Evolutionary conservation across 2,797 vertebrate genomes (phyloP).

Genomic region (Lagocephalus sceleratus): DNA sequence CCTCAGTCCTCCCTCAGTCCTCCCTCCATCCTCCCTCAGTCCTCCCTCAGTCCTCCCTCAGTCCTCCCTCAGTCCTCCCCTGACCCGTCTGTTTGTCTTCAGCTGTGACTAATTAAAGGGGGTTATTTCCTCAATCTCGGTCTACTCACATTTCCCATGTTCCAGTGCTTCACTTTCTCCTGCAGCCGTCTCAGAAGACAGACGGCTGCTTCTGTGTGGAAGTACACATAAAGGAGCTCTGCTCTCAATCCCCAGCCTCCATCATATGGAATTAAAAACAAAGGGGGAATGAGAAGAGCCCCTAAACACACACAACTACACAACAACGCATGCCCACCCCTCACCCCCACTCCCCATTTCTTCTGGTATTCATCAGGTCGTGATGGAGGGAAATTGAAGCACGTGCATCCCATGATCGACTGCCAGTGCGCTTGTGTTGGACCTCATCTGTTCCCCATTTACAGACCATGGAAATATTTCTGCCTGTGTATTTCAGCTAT

Average conservation of each 20-base stretch:
- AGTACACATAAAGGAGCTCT: neutral
- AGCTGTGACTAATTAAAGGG: too few species aligned
- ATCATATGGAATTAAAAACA: constrained; percentile 3
- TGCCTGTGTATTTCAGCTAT: constrained; percentile 36
- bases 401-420: constrained; percentile 23
- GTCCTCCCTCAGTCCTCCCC: too few species aligned
- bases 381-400: constrained; percentile 41
- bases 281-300: neutral
- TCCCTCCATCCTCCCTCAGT: too few species aligned
- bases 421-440: constrained; percentile 44
- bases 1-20: too few species aligned
- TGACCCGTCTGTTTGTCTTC: too few species aligned
- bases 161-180: neutral
- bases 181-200: neutral
- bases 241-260: neutral
- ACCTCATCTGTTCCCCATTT: constrained; percentile 63
- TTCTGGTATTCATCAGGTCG: constrained; percentile 26
- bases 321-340: neutral
- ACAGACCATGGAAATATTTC: constrained; percentile 52
- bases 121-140: too few species aligned
- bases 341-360: neutral
- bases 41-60: too few species aligned
- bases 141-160: neutral
- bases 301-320: constrained; percentile 1
- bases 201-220: neutral